Evolutionary conservation across 2,888 invertebrate genomes (phyloP), one percentile per base, ranked within the genome.

Genomic region (Elmis aenea): DNA sequence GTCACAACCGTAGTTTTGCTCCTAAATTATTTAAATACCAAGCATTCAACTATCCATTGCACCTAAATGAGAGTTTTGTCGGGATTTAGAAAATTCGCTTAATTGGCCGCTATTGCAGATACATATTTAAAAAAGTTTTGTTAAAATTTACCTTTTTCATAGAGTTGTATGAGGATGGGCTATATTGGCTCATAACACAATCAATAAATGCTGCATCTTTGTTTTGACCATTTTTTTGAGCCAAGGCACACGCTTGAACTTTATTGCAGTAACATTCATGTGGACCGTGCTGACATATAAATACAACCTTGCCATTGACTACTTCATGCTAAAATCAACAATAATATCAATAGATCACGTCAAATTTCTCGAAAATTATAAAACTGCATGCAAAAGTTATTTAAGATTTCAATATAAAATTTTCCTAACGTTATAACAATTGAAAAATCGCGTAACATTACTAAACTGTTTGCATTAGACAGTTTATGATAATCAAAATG

Each of bases 261-360:
- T 64, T 69, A 51, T 75, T 75, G 6, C 72, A 74, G 3, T 45
- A 44, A 49, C 76, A 76, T 54, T 76, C 75, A 0, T 48, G 29
- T 1, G 54, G 37, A 1, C 75, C 75, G 46, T 75, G 75, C 48
- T 75, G 75, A 45, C 76, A 76, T 0, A 40, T 26, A 50, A 70
- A 72, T 2, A 42, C 37, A 55, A 60, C 67, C 26, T 43, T 48
- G 16, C 55, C 55, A 38, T 52, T 45, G 5, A 26, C 42, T 39
- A 45, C 22, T 8, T 25, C 41, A 23, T 46, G 46, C 37, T 38
- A 22, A 6, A 25, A 36, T 3, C 2, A 1, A 3, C 10, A 10
- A 23, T 16, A 13, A n/a, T n/a, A 11, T 20, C 3, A 9, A 13
- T 10, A 2, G 5, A 11, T 27, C 33, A n/a, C n/a, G n/a, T n/a